These are phyloP conservation scores for Agonopterix arenella DNA, from an alignment of 2,888 invertebrate species.

Conservation along the genomic window DNA sequence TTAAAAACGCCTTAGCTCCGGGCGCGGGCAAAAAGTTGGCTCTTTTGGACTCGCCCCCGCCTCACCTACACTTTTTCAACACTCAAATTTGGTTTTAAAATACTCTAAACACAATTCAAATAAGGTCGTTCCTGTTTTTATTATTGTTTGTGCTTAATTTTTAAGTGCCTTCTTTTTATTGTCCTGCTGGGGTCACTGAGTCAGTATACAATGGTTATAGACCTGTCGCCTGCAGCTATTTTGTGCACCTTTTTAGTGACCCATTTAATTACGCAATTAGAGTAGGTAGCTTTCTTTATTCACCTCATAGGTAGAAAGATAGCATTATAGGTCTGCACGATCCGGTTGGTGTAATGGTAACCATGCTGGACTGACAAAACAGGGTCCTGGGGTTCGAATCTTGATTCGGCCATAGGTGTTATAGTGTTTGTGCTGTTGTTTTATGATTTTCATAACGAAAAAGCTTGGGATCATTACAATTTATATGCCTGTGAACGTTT, in stretches of 20 bases:
- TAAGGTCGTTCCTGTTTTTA: slow-evolving; percentile 9
- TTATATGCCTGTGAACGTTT: too few species aligned
- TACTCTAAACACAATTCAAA: slow-evolving; percentile 15
- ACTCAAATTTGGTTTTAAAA: slow-evolving; percentile 35
- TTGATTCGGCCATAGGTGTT: too few species aligned
- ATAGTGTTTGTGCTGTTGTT: too few species aligned
- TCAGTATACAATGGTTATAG: neutral
- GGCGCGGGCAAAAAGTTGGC: slow-evolving; percentile 33
- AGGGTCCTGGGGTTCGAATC: too few species aligned
- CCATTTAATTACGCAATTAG: neutral
- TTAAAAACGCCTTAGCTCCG: slow-evolving; percentile 44
- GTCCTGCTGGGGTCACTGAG: neutral
- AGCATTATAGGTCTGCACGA: too few species aligned
- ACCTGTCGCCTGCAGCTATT: neutral
- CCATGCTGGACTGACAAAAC: too few species aligned
- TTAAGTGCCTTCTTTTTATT: neutral
- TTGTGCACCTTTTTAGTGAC: neutral
- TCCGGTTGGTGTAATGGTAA: too few species aligned
- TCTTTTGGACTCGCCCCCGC: slow-evolving; percentile 16
- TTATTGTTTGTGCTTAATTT: neutral
- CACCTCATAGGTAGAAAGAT: neutral
- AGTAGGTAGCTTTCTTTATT: neutral
- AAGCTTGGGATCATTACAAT: too few species aligned
- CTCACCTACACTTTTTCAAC: slow-evolving; percentile 12
- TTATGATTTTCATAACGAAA: too few species aligned